Conservation (phyloP, 1,140 invertebrate genomes). For the Apocrypta bakeri region DNA sequence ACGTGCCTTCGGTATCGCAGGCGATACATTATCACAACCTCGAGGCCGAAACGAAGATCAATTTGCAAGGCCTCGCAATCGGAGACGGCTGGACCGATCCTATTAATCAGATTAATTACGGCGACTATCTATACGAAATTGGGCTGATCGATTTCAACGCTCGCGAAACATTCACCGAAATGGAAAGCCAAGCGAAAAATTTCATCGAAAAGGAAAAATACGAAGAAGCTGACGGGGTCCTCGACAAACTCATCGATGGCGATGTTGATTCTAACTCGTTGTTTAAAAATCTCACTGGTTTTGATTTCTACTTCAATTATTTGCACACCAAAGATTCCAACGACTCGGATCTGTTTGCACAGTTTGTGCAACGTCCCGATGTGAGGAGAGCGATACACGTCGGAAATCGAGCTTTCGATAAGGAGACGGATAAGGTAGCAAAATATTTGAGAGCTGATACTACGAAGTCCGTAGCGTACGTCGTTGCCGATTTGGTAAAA, state of each 20-base stretch:
- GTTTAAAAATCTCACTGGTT: conserved; percentile 87
- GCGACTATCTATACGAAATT: conserved; percentile 86
- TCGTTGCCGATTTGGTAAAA: conserved; percentile 81
- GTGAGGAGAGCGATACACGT: conserved; percentile 86
- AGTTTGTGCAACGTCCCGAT: conserved; percentile 77
- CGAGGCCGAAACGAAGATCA: conserved; percentile 77
- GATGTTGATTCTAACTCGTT: conserved; percentile 78
- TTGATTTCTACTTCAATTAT: conserved; percentile 87
- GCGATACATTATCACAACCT: conserved; percentile 84
- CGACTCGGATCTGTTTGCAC: conserved; percentile 73
- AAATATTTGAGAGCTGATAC: conserved; percentile 83
- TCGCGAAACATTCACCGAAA: conserved; percentile 76
- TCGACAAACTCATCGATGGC: conserved; percentile 83
- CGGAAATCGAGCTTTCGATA: conserved; percentile 83
- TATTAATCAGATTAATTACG: conserved; percentile 84
- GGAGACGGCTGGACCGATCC: conserved; percentile 91
- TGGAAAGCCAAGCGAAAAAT: conserved; percentile 76
- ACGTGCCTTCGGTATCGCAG: conserved; percentile 85
- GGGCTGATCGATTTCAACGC: conserved; percentile 84
- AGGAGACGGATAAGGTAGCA: conserved; percentile 77
- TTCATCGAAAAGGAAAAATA: conserved; percentile 79
- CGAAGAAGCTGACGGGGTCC: conserved; percentile 79
- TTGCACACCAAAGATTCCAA: conserved; percentile 76
- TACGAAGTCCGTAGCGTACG: conserved; percentile 86
- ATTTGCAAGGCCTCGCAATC: conserved; percentile 85